Conservation (phyloP, 2,797 vertebrate species). For the Bufotes viridis region DNA sequence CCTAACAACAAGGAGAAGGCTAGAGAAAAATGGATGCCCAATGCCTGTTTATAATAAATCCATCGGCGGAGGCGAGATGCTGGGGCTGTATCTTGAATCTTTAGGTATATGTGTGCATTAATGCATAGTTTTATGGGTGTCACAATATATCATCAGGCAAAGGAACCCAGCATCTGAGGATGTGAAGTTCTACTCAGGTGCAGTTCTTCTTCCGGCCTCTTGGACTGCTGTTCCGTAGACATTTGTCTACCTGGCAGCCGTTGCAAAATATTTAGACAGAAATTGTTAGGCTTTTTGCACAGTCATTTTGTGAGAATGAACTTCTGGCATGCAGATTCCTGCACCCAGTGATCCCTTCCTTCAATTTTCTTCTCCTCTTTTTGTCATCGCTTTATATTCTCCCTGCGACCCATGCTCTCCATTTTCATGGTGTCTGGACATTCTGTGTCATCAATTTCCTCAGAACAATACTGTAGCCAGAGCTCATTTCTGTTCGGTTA, state of each 20-base stretch:
- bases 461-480: constrained; percentile 56
- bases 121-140: neutral
- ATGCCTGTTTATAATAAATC: constrained; percentile 75
- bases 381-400: neutral
- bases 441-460: constrained; percentile 54
- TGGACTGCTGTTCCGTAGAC: neutral
- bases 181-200: neutral
- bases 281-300: neutral
- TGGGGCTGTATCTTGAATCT: constrained; percentile 64
- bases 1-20: constrained; percentile 65
- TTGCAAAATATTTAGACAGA: too few relatives aligned
- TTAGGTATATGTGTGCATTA: constrained; percentile 60
- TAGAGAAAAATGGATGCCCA: constrained; percentile 77
- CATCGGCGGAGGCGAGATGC: constrained; percentile 71
- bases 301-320: neutral
- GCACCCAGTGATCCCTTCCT: neutral
- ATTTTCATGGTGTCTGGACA: constrained; percentile 51
- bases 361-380: neutral
- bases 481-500: constrained; percentile 57
- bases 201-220: neutral
- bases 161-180: neutral
- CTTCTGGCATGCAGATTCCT: neutral
- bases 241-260: neutral
- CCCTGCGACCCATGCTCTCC: neutral
- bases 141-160: neutral